phyloP scores from a whole-genome alignment of 2,888 invertebrate species.

The Falcaria lacertinaria region DNA sequence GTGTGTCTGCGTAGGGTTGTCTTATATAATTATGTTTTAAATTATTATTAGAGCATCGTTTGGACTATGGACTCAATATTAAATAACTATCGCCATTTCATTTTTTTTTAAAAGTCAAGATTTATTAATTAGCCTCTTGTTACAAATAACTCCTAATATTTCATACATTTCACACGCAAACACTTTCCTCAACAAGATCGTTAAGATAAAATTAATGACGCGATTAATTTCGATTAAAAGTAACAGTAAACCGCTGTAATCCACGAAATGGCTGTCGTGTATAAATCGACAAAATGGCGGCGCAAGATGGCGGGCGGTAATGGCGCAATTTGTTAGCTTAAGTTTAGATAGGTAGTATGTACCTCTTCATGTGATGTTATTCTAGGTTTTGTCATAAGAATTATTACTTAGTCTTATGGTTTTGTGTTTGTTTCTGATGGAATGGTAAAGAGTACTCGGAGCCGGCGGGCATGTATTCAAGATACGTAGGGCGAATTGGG shows the following conservation, averaged over 20 bases:
- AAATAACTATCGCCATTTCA: too few species aligned
- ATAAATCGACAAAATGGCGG: constrained; percentile 19
- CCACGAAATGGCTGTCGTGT: constrained; percentile 23
- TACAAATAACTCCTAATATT: neutral
- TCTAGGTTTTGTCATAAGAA: neutral
- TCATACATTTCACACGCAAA: neutral
- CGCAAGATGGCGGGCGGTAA: constrained; percentile 24
- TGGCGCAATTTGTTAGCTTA: constrained; percentile 24
- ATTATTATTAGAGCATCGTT: too few species aligned
- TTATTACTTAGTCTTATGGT: too few species aligned
- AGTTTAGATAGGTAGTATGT: neutral
- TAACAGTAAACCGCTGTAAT: constrained; percentile 21
- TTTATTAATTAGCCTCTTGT: neutral
- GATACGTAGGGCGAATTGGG: too few species aligned
- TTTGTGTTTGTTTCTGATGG: too few species aligned
- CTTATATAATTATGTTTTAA: too few species aligned
- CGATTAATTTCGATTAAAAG: constrained; percentile 20
- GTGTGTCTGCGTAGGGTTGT: too few species aligned
- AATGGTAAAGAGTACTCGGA: too few species aligned
- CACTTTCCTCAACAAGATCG: constrained; percentile 1
- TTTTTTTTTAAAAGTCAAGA: too few species aligned
- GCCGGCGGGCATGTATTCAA: too few species aligned
- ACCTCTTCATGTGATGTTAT: neutral
- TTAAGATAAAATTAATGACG: constrained; percentile 11
- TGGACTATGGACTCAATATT: too few species aligned